Percentiles rank a stretch among this genome's conserved stretches.
Conservation (phyloP, 2,113 vertebrate genomes). For the Boleophthalmus pectinirostris region DNA sequence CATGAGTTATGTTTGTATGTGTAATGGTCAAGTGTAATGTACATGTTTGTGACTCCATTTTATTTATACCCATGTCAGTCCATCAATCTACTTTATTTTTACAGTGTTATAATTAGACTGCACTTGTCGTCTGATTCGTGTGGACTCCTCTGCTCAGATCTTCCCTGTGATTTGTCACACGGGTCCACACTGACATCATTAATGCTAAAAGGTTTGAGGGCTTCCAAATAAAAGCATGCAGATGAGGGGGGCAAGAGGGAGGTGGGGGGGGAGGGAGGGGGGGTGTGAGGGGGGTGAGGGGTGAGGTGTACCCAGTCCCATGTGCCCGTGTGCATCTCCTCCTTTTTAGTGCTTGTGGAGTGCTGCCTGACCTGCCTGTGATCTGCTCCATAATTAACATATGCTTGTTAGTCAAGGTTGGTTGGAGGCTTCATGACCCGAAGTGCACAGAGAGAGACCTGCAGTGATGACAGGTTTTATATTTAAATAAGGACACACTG, state of each 20-base stretch:
- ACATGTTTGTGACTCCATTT: background rate
- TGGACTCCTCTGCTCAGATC: background rate
- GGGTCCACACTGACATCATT: slow-evolving; percentile 15
- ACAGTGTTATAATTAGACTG: background rate
- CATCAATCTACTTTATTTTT: background rate
- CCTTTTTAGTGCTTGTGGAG: slow-evolving; percentile 85
- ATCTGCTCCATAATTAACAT: slow-evolving; percentile 97
- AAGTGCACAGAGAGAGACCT: slow-evolving; percentile 22
- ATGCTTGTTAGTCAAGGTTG: slow-evolving; percentile 96
- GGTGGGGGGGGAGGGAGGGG: no score
- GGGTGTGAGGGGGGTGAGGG: slow-evolving; percentile 7
- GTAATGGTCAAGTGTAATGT: background rate
- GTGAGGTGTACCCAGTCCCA: slow-evolving; percentile 75
- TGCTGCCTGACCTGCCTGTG: slow-evolving; percentile 93
- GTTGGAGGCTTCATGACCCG: slow-evolving; percentile 84
- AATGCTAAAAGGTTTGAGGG: slow-evolving; percentile 17
- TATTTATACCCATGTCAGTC: background rate
- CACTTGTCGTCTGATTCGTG: background rate
- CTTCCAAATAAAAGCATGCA: slow-evolving; percentile 13
- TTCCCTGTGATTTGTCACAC: background rate
- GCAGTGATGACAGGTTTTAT: slow-evolving; percentile 18
- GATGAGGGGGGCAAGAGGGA: slow-evolving; percentile 3
- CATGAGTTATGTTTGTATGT: no score
- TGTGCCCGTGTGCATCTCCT: slow-evolving; percentile 88
- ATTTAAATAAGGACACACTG: background rate